Base-by-base conservation (phyloP, 2,888 invertebrate species). In the Onthophagus sagittarius region DNA sequence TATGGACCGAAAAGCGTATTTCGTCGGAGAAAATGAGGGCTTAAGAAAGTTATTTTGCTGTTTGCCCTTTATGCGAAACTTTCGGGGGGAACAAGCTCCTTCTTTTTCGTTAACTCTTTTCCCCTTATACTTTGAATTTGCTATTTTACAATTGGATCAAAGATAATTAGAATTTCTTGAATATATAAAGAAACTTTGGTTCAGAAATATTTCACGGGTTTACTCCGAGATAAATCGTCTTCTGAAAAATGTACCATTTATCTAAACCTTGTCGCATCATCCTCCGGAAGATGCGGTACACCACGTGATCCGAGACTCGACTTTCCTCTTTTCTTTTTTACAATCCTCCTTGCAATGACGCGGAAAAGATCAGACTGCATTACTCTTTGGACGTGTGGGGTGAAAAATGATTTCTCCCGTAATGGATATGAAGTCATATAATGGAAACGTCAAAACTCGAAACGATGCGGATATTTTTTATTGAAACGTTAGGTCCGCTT, bases 151-250 rank as follows among this genome's bases (percentile, higher is more conserved):
- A 53, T 53, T 7, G 39, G 39, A 23, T 23, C 23, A 23, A 23
- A 3, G 23, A 23, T 23, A 23, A 23, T 23, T 23, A 23, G 23
- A 23, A 23, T 23, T 23, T 23, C 23, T 1, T 2, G 3, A 3
- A 3, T 23, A 2, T 23, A 23, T 23, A 23, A 23, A 23, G 23
- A 23, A 23, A 23, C 75, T 76, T 77, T 78, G n/a, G n/a, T n/a
- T n/a, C n/a, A n/a, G n/a, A 76, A 78, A 78, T 78, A 78, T 78
- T 78, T 78, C 77, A 77, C 75, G 75, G 75, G 73, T 77, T 76
- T 75, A 76, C 75, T 75, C 75, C 73, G 71, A 76, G 74, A 77
- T 76, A 77, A 76, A 77, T 76, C 73, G 77, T 74, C 75, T 77
- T 76, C 69, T 77, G 77, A 77, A 77, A 74, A 75, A 72, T 75